A percentile compares a stretch with the other conserved stretches of the same genome.
Evolutionary conservation across 2,888 invertebrate genomes (phyloP).

Genomic region (Eretmocerus hayati): DNA sequence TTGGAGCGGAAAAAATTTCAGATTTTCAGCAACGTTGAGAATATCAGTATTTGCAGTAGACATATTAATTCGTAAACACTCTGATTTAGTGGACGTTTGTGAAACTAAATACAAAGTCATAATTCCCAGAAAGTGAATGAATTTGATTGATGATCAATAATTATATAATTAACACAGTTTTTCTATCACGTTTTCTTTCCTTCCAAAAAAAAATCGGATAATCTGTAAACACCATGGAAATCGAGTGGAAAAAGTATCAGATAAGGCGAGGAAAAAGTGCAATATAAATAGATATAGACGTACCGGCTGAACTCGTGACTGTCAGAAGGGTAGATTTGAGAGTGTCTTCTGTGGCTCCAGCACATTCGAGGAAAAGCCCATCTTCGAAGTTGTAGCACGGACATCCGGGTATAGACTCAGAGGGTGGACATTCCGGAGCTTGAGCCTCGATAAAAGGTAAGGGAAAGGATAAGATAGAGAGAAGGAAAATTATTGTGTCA

Average conservation of each 20-base stretch:
- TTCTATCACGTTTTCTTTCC: too few species aligned
- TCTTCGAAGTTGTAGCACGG: slow-evolving; percentile 90
- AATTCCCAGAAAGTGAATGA: too few species aligned
- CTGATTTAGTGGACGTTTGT: too few species aligned
- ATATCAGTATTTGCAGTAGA: too few species aligned
- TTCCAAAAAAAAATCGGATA: too few species aligned
- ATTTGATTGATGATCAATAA: too few species aligned
- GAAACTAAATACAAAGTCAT: too few species aligned
- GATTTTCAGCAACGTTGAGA: too few species aligned
- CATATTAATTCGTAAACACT: too few species aligned
- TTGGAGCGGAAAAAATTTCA: too few species aligned
- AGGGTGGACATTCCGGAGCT: slow-evolving; percentile 39
- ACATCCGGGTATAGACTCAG: slow-evolving; percentile 58
- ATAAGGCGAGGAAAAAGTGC: not conserved
- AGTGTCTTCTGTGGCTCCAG: slow-evolving; percentile 69
- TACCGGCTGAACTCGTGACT: slow-evolving; percentile 46
- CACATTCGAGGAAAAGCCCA: slow-evolving; percentile 82
- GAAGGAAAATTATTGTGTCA: slow-evolving; percentile 5
- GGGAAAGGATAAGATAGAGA: slow-evolving; percentile 24
- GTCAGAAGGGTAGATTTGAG: slow-evolving; percentile 67
- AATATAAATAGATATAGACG: slow-evolving; percentile 10
- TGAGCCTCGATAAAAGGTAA: slow-evolving; percentile 27
- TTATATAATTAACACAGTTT: too few species aligned
- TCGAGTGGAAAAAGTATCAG: not conserved
- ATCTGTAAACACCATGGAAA: too few species aligned